phyloP scores from a whole-genome alignment of 2,113 vertebrate species.

The Baryphthengus martii region DNA sequence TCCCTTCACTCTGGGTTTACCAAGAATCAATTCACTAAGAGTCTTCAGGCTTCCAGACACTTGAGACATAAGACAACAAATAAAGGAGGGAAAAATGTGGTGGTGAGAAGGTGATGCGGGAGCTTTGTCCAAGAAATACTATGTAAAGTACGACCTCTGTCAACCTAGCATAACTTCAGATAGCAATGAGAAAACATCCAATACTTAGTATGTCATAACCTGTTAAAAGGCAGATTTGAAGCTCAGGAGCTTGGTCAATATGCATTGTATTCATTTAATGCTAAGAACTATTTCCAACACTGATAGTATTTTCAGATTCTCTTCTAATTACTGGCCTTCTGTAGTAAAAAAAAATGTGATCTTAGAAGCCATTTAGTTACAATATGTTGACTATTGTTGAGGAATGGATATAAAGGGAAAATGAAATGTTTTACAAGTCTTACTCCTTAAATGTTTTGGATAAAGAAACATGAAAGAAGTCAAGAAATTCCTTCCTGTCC shows the following conservation, averaged over 20 bases:
- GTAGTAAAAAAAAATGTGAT: not conserved
- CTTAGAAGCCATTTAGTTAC: not conserved
- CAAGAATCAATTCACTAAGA: not conserved
- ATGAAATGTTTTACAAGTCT: not conserved
- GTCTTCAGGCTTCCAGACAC: not conserved
- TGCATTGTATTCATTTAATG: fast-evolving
- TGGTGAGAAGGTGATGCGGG: not conserved
- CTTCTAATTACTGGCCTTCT: not conserved
- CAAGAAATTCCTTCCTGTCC: not conserved
- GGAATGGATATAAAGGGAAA: not conserved
- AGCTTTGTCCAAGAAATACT: not conserved
- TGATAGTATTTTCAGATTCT: not conserved
- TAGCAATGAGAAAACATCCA: not conserved
- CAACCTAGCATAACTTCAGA: not conserved
- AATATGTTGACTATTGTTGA: not conserved
- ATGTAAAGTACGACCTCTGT: not conserved
- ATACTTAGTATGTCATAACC: not conserved
- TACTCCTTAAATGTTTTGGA: not conserved
- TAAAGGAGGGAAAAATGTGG: not conserved
- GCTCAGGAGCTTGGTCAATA: not conserved
- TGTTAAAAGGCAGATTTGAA: not conserved
- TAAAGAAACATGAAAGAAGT: not conserved
- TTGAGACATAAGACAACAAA: not conserved
- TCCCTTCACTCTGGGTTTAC: not conserved
- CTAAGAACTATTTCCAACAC: not conserved